Base-by-base conservation (phyloP, 2,113 vertebrate genomes). In the Catharus bicknelli region DNA sequence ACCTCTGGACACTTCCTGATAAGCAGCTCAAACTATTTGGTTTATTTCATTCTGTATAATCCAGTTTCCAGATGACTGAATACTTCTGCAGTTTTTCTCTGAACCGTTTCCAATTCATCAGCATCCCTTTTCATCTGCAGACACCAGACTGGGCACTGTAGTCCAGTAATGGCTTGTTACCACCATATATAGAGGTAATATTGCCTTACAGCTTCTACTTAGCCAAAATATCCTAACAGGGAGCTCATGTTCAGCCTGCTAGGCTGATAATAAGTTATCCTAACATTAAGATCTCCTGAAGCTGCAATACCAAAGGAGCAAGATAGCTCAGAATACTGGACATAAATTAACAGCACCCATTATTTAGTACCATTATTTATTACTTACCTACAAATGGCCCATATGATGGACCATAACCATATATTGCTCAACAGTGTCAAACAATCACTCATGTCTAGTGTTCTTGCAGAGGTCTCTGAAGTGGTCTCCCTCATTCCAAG, bases 121-220 rank as follows among this genome's bases (percentile, higher is more conserved):
- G 25, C 62, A 90, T 45, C 84, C 43, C 36, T 79, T 83, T 59
- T 69, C 64, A 91, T 30, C 16, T 25, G 40, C 43, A 79, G 70
- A 79, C 55, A 94, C 45, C 42, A 86, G 69, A 89, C 21, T 57
- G 81, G 78, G 89, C 75, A 67, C 45, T n/a, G 16, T 32, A 80
- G 64, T 69, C 59, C 55, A 69, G 43, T 34, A 72, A 83, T 13
- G 19, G 40, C 22, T 83, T 1, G 0, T 66, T 70, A 93, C 23
- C 76, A 62, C 82, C 91, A 77, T 83, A 94, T 77, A 76, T 29
- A 95, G 87, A 70, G 67, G 17, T 70, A 90, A 79, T 14, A 69
- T 1, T 76, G 79, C 68, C 55, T 80, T 43, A n/a, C 13, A 77
- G 68, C 51, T 80, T 83, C 59, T 38, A 77, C 48, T 77, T 74